Conservation (phyloP, 2,888 invertebrate genomes). For the Phytoseiulus persimilis region DNA sequence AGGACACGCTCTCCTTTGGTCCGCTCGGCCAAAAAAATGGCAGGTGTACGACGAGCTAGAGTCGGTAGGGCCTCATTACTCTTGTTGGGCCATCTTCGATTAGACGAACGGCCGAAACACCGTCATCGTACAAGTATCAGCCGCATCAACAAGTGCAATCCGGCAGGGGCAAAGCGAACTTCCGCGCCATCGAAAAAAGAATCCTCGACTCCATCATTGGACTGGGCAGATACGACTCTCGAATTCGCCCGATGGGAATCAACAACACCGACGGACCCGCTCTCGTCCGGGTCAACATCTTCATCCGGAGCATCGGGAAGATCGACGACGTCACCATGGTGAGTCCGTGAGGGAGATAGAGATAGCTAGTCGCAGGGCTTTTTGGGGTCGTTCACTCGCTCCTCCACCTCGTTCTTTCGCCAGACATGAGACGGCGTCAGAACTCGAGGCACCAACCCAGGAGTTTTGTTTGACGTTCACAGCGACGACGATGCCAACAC, state of each 20-base stretch:
- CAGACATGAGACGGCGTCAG: background rate
- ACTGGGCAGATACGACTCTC: conserved; percentile 78
- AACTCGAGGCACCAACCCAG: background rate
- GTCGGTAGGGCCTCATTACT: too few relatives aligned
- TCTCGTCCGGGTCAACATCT: conserved; percentile 92
- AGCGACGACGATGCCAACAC: background rate
- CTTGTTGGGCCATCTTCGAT: background rate
- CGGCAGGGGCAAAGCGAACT: conserved; percentile 65
- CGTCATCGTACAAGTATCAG: background rate
- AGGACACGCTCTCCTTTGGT: too few relatives aligned
- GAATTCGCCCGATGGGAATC: conserved; percentile 83
- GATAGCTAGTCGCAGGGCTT: conserved; percentile 10
- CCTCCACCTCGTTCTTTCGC: background rate
- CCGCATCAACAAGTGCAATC: background rate
- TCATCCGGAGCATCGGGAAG: conserved; percentile 93
- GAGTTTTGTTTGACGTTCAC: background rate
- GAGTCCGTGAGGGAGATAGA: conserved; percentile 57
- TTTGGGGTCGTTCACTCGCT: background rate
- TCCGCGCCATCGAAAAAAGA: conserved; percentile 86
- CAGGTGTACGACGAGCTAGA: too few relatives aligned
- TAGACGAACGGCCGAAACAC: background rate
- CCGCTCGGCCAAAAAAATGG: too few relatives aligned
- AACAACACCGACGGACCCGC: conserved; percentile 88
- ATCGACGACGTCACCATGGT: conserved; percentile 99
- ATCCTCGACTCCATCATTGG: conserved; percentile 86